Base-by-base conservation (phyloP, 2,888 invertebrate genomes). In the Odiellus spinosus region DNA sequence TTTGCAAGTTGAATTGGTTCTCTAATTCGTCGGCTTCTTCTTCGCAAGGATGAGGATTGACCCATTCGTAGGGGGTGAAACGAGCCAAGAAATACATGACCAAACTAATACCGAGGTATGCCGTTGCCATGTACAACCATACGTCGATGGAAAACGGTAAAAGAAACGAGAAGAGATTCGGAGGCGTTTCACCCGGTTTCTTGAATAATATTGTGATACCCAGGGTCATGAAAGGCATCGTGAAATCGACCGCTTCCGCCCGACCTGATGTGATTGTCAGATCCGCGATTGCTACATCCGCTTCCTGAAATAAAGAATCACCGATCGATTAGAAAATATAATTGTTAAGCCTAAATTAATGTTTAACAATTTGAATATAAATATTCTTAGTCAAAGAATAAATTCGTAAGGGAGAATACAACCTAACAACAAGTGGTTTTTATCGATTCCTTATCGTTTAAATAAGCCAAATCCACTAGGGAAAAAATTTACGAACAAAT, bases 151-250 rank as follows among this genome's bases (percentile, higher is more conserved):
- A 69, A 46, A 73, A 59, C 14, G 73, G 73, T 51, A 69, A 63
- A 68, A 74, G 70, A 59, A 73, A 73, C 14, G 71, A 71, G 59
- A 73, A 73, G 12, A 73, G 68, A 2, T 70, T 69, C 11, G 71
- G 71, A 45, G 60, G 61, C 48, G 64, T 60, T 43, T 67, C 66
- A 49, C 64, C 69, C 12, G 74, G 73, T 53, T 68, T 64, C 53
- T 67, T 66, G 60, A 66, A 70, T 32, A 71, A 59, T 48, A 73
- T 73, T 38, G 70, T 68, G 46, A 70, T 71, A 34, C 72, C 87
- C 46, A 96, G 73, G 67, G 91, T 93, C 87, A 98, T 93, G 67
- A 96, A 98, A 1, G 98, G 98, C 77, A 93, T 91, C 19, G 95
- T 95, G 67, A 98, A 98, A 66, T 93, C 91, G 4, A 73, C 67